Evolutionary conservation across 64 coral and sea anemone species (phyloP), one percentile per base, ranked within the genome.

Genomic region (Stylophora pistillata): DNA sequence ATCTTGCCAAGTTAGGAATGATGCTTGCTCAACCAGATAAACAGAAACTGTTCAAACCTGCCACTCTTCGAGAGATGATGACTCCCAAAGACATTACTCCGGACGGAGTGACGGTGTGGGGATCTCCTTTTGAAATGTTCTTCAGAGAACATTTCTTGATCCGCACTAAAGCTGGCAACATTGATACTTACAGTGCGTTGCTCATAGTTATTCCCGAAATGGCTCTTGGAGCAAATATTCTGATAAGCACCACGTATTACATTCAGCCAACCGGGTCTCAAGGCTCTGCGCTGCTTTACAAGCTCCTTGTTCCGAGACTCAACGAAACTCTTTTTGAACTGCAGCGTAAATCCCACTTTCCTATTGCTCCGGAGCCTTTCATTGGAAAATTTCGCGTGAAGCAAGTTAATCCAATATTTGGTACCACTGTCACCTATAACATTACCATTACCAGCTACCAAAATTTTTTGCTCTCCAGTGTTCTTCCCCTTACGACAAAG

Each of bases 301-400:
- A 54, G 2, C 60, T 34, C 61, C 29, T 86, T 30, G 27, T 76
- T 65, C 81, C 72, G 21, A n/a, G 61, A 31, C 34, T 91, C 10
- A 91, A 91, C 72, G 37, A 91, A 60, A 91, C 89, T 9, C 83
- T 91, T 3, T 91, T 77, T 57, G 89, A 91, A 34, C 60, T 91
- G 25, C 77, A 74, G 37, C 62, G 82, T 4, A 20, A 28, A 3
- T 25, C 30, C 21, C 15, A 27, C 29, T 91, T 91, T 57, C 89
- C 89, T 26, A 76, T 91, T 2, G 30, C 63, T 29, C 37, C 89
- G 0, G 53, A 72, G 18, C 89, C 89, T 0, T 91, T 75, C 25
- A 20, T 85, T 20, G 89, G 89, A 32, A 83, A 66, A 34, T 91
- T 74, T n/a, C 55, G 58, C 13, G 57, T 91, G 2, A 57, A 72